Conservation (phyloP, 2,888 invertebrate genomes). For the Chrysolina haemoptera region DNA sequence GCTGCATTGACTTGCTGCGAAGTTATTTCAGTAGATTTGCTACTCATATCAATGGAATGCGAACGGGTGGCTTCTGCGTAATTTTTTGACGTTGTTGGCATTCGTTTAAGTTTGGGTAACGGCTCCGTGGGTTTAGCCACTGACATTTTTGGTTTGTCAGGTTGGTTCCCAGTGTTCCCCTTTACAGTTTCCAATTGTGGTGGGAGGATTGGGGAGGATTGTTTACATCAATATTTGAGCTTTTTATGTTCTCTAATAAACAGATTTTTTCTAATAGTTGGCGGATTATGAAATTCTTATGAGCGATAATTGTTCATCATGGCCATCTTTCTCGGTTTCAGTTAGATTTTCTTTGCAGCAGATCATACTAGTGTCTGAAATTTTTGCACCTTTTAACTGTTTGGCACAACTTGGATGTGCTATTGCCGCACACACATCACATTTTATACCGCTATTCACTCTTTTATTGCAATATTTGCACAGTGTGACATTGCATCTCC, state of each 20-base stretch:
- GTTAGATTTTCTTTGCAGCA: constrained; percentile 11
- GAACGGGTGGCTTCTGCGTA: not conserved
- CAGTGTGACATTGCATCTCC: not conserved
- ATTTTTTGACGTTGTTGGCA: constrained; percentile 4
- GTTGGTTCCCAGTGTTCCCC: constrained; percentile 11
- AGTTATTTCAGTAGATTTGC: not conserved
- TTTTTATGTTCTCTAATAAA: constrained; percentile 14
- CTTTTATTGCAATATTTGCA: constrained; percentile 17
- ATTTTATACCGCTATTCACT: constrained; percentile 14
- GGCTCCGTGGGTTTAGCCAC: constrained; percentile 6
- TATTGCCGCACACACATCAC: constrained; percentile 11
- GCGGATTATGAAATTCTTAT: constrained; percentile 18
- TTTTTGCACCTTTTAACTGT: constrained; percentile 7
- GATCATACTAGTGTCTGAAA: not conserved
- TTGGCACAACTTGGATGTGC: constrained; percentile 15
- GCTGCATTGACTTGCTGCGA: constrained; percentile 1
- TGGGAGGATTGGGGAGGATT: constrained; percentile 1
- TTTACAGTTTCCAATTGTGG: not conserved
- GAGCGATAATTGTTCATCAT: constrained; percentile 26
- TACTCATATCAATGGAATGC: not conserved
- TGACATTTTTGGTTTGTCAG: not conserved
- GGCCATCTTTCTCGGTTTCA: constrained; percentile 5
- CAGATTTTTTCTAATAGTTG: constrained; percentile 20
- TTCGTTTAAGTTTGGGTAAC: constrained; percentile 3
- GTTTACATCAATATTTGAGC: not conserved